Base-by-base conservation (phyloP, 2,113 vertebrate genomes). In the Tenebrosternarchus preto region DNA sequence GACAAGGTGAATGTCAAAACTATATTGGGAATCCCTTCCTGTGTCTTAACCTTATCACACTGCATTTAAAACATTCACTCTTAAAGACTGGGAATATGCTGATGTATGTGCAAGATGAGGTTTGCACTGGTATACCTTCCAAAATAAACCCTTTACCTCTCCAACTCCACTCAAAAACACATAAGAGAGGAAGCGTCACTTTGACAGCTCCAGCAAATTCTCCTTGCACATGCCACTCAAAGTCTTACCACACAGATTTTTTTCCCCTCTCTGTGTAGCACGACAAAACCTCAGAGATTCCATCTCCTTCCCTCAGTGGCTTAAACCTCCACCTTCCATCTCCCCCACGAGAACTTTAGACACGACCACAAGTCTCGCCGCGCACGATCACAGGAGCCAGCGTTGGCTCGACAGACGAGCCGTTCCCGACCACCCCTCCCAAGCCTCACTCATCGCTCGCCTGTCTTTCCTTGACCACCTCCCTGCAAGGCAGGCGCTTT, bases 201-300 rank as follows among this genome's bases (percentile, higher is more conserved):
- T 29, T 15, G 60, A 57, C 46, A 57, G 29, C 60, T 33, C 77
- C 9, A 3, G 22, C 2, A 72, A 63, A n/a, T 78, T 73, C 59
- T 73, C 59, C 77, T 22, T 36, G 50, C 59, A 80, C 43, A 53
- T 64, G 69, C 43, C 12, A n/a, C 25, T 63, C 43, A 76, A 36
- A 29, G 39, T 57, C 56, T 20, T n/a, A 20, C 56, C 3, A 5
- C 20, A 22, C 27, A 24, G 17, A 12, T 31, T 5, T 46, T 22
- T 31, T 8, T 24, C 60, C 57, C 78, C 60, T 66, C 78, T 57
- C 17, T 16, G n/a, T 36, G n/a, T 16, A 73, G 15, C 27, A 29
- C n/a, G 1, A 17, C 27, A 33, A 56, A 63, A 60, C 78, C 78
- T 80, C 33, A 3, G 78, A 43, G 78, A 80, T n/a, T 69, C 57